Conservation (phyloP, 2,797 vertebrate genomes). For the Muraenolepis orangiensis region DNA sequence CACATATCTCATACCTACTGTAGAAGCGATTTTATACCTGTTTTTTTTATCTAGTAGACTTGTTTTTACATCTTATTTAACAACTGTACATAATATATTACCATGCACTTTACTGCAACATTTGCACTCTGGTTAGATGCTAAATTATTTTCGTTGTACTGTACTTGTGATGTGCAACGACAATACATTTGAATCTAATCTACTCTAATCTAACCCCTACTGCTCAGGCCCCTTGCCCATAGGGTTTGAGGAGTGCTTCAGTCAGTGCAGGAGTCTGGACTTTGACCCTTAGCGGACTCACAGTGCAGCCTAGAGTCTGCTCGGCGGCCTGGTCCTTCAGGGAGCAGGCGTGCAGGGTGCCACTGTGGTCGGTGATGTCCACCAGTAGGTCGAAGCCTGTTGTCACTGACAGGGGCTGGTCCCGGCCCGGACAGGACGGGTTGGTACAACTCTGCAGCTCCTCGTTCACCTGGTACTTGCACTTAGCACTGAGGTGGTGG, state of each 20-base stretch:
- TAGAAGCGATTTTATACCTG: no score
- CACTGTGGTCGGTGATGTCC: slow-evolving; percentile 88
- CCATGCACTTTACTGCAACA: no score
- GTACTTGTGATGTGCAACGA: no score
- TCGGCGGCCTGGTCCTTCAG: slow-evolving; percentile 82
- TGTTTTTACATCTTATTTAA: no score
- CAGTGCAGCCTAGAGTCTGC: slow-evolving; percentile 82
- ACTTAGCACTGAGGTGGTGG: slow-evolving; percentile 72
- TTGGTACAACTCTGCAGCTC: slow-evolving; percentile 71
- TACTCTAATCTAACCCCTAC: no score
- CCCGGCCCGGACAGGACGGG: slow-evolving; percentile 73
- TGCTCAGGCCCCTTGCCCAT: no score
- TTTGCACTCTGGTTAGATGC: no score
- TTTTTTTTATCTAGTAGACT: no score
- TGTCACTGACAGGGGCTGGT: slow-evolving; percentile 63
- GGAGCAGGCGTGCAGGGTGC: slow-evolving; percentile 80
- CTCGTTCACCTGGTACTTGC: slow-evolving; percentile 75
- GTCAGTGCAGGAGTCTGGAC: neutral
- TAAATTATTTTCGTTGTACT: no score
- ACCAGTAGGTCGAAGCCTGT: slow-evolving; percentile 82
- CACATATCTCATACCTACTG: no score
- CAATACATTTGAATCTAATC: no score
- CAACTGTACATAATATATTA: no score
- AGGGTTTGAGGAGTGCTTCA: neutral
- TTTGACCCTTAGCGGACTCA: slow-evolving; percentile 55